A percentile compares a stretch with the other conserved stretches of the same genome.
Evolutionary conservation across 2,888 invertebrate genomes (phyloP).

Genomic region (Macrosoma leucophasiata): DNA sequence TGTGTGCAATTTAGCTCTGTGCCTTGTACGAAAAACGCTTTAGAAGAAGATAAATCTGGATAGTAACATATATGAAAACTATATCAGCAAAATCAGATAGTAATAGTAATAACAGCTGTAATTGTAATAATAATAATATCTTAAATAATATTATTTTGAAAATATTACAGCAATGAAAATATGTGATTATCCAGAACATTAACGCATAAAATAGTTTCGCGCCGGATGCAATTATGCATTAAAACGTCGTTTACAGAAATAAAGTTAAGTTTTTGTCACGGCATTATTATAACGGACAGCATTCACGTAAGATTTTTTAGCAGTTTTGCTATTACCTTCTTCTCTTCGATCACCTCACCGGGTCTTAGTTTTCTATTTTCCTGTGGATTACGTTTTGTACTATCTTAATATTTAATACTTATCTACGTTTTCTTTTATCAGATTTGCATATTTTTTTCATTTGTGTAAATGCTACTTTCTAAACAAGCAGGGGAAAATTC

Average conservation of each 20-base stretch:
- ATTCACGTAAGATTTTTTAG: slow-evolving; percentile 64
- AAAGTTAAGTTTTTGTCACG: slow-evolving; percentile 66
- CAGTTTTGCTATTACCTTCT: slow-evolving; percentile 85
- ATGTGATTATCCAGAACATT: slow-evolving; percentile 57
- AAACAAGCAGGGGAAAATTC: slow-evolving; percentile 60
- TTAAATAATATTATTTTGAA: no score
- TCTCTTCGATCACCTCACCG: slow-evolving; percentile 94
- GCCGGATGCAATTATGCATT: slow-evolving; percentile 65
- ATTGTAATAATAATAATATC: no score
- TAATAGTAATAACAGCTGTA: no score
- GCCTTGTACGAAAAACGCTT: slow-evolving; percentile 59
- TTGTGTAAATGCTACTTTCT: slow-evolving; percentile 46
- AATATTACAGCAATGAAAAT: no score
- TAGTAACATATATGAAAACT: slow-evolving; percentile 58
- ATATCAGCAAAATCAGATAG: no score
- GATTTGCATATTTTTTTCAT: slow-evolving; percentile 41
- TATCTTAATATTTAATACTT: slow-evolving; percentile 59
- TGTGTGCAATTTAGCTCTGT: slow-evolving; percentile 66
- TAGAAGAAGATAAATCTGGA: slow-evolving; percentile 41
- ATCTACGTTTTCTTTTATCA: slow-evolving; percentile 37
- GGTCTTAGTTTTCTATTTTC: slow-evolving; percentile 95
- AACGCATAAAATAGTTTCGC: slow-evolving; percentile 46
- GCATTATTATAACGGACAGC: slow-evolving; percentile 69
- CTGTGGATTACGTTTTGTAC: slow-evolving; percentile 76
- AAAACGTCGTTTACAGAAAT: slow-evolving; percentile 54